Evolutionary conservation across 2,797 vertebrate genomes (phyloP).

Genomic region (Crenuchus spilurus): DNA sequence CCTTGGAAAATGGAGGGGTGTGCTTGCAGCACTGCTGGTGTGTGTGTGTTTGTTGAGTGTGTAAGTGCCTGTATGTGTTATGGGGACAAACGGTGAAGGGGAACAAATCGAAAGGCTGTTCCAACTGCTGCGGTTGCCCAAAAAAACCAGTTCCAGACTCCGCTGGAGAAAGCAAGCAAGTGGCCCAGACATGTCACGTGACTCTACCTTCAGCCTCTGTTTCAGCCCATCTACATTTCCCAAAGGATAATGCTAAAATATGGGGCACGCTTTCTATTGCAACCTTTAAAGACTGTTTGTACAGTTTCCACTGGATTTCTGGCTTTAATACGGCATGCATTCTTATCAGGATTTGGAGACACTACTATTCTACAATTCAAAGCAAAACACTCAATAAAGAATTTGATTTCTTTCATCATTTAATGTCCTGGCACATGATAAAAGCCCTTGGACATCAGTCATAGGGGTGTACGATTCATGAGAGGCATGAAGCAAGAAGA

Average conservation of each 20-base stretch:
- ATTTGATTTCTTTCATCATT: constrained; percentile 70
- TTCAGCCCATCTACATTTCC: constrained; percentile 46
- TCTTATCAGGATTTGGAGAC: constrained; percentile 40
- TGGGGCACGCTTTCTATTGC: constrained; percentile 19
- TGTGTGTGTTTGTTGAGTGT: constrained; percentile 36
- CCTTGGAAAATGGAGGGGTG: constrained; percentile 43
- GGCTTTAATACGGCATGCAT: constrained; percentile 26
- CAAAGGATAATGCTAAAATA: constrained; percentile 39
- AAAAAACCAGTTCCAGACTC: constrained; percentile 60
- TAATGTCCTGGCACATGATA: constrained; percentile 72
- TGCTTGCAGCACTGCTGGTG: constrained; percentile 21
- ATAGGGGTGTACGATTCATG: constrained; percentile 67
- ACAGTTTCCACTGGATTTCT: constrained; percentile 20
- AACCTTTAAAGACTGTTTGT: constrained; percentile 48
- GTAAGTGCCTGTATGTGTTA: constrained; percentile 33
- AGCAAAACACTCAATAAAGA: constrained; percentile 61
- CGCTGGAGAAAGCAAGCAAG: constrained; percentile 41
- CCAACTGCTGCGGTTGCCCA: constrained; percentile 52
- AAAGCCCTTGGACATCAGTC: constrained; percentile 68
- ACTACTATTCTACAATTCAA: constrained; percentile 22
- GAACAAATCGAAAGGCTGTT: constrained; percentile 46
- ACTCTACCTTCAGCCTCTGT: constrained; percentile 41
- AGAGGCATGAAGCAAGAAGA: constrained; percentile 69
- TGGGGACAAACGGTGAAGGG: constrained; percentile 41
- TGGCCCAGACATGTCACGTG: constrained; percentile 50